Evolutionary conservation across 2,113 vertebrate species (phyloP), one percentile per base, ranked within the genome.

Genomic region (Neolamprologus hecqui): DNA sequence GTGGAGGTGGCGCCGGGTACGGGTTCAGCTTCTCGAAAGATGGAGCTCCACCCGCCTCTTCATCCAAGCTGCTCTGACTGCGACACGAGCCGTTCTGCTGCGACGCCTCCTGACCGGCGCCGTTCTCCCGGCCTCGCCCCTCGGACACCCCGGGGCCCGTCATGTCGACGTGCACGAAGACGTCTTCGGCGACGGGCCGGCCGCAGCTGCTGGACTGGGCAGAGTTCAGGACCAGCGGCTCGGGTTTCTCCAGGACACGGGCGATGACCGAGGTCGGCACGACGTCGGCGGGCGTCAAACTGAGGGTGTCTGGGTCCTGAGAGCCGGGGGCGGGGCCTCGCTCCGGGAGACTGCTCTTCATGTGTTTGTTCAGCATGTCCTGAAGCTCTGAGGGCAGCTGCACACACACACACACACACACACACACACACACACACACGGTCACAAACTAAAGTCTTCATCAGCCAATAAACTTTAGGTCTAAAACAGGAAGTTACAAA

Each of bases 131-230:
- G 49, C 94, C 26, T 35, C 88, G 47, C 28, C 68, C 90, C 81
- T 86, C 91, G 0, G 75, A 90, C 3, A 35, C 84, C 51, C 37
- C 83, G 4, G 68, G 84, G 79, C 96, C 97, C 0, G 98, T 99
- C 99, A 99, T 99, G 95, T 99, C 98, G 90, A 99, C 99, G 0
- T 99, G 99, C 57, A 99, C 98, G 54, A 99, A 99, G 40, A 99
- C 98, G 57, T 99, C 99, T 91, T 99, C 98, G 1, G 98, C 98
- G 26, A 98, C 94, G 1, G 98, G 97, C 17, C 95, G 97, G 17
- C 96, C 93, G 3, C 96, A 97, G 96, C 98, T 98, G 96, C 98
- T 97, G 40, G 98, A 99, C 92, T 98, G 98, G 65, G 96, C 98
- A 0, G 98, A 99, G 91, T 99, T 99, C 28, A 99, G 97, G 82